These are phyloP conservation scores for Pseudopodoces humilis DNA, from an alignment of 2,113 vertebrate genomes.

Conservation along the genomic window DNA sequence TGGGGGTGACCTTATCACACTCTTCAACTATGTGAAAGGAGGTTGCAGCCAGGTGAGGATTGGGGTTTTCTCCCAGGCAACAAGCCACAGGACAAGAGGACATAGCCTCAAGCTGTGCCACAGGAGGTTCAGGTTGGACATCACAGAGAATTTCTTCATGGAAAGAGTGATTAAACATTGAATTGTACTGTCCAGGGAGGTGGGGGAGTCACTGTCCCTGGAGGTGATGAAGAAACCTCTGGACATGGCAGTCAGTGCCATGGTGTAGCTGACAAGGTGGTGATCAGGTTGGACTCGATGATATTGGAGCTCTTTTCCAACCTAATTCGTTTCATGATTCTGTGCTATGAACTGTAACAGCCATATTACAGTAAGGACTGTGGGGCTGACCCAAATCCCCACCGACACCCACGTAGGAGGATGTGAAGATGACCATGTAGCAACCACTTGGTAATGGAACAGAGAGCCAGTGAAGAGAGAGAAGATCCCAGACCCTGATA, in stretches of 20 bases:
- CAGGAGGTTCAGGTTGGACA: not conserved
- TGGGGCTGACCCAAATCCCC: not conserved
- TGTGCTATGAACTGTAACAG: not conserved
- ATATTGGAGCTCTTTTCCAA: not conserved
- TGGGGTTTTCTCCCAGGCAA: not conserved
- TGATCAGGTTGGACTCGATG: not conserved
- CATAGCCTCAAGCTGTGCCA: not conserved
- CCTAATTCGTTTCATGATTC: not conserved
- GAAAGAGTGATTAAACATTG: not conserved
- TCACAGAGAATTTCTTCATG: not conserved
- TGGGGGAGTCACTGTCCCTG: not conserved
- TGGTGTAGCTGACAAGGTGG: not conserved
- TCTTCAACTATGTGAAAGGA: not conserved
- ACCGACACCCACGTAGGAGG: rapidly evolving
- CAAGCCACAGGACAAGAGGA: not conserved
- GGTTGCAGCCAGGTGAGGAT: too few species aligned
- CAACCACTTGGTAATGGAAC: not conserved
- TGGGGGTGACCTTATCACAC: rapidly evolving
- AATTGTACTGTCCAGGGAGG: not conserved
- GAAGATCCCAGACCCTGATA: not conserved
- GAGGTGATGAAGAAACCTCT: not conserved
- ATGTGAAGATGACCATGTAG: not conserved
- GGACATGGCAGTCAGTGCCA: not conserved
- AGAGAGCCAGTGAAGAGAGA: not conserved
- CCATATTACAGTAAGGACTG: not conserved